Evolutionary conservation across 2,888 invertebrate genomes (phyloP), one percentile per base, ranked within the genome.

Genomic region (Acleris sparsana): DNA sequence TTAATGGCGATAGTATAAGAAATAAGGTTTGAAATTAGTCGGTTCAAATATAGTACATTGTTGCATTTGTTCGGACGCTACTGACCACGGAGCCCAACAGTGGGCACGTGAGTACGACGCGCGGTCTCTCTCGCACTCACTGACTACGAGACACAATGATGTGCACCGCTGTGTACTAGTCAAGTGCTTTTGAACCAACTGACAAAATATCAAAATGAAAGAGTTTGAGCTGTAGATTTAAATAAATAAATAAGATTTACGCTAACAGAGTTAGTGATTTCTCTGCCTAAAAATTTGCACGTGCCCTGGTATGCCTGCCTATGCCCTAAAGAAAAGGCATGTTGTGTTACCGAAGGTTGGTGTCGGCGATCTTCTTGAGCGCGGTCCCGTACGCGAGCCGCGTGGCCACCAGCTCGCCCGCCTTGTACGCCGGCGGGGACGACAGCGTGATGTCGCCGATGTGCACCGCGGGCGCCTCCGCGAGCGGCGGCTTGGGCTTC

Each of bases 311-410:
- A n/a, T n/a, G n/a, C n/a, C n/a, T n/a, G n/a, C 3, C 22, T 2
- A 22, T 25, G 25, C 25, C 6, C 1, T 25, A 25, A 6, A 25
- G 7, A 1, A 7, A 25, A 7, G 25, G 25, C 7, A 25, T 7
- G 6, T 25, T 6, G 7, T 16, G 46, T 71, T 5, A 89, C 89
- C 90, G 83, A 72, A 93, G 85, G 81, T 96, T 95, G 69, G 92
- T 94, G 69, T 94, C 93, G 0, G 94, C 95, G 73, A 99, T 94
- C 92, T 99, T 99, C 71, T 96, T 97, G 67, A 99, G 92, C 2
- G 97, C 99, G 18, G 95, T 96, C 5, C 99, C 99, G 88, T 99
- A 99, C 0, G 99, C 99, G 55, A 96, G 92, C 63, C 99, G 94
- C 0, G 99, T 99, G 61, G 99, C 99, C 16, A 99, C 94, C 73